These are phyloP conservation scores for Lepidurus couesii DNA, from an alignment of 1,140 invertebrate species.

Conservation along the genomic window DNA sequence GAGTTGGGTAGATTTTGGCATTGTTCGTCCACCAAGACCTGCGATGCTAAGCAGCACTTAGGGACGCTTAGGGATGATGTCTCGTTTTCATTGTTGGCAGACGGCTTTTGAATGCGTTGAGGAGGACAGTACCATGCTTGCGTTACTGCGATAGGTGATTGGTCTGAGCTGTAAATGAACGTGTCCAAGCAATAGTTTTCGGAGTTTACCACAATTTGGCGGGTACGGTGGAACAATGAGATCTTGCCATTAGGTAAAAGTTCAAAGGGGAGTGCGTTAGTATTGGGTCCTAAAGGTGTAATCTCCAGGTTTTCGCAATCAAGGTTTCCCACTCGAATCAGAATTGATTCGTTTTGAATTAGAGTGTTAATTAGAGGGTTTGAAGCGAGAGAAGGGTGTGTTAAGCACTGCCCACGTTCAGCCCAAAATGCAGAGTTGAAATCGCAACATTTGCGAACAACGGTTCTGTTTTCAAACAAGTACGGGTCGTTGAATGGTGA, in stretches of 20 bases:
- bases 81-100: background rate
- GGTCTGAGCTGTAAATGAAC: conserved; percentile 15
- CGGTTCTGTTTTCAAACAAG: background rate
- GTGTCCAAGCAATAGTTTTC: conserved; percentile 25
- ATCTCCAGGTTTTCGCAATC: background rate
- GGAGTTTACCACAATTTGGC: background rate
- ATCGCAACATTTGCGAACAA: conserved; percentile 29
- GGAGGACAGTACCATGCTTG: conserved; percentile 24
- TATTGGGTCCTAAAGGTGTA: background rate
- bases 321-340: conserved; percentile 7
- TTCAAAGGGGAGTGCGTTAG: background rate
- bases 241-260: background rate
- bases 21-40: background rate
- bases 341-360: conserved; percentile 15
- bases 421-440: background rate
- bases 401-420: background rate
- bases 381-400: background rate
- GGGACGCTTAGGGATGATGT: background rate
- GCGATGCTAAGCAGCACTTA: conserved; percentile 8
- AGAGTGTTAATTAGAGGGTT: background rate
- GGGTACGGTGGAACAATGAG: background rate
- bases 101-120: background rate
- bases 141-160: background rate
- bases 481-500: background rate
- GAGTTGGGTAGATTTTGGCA: background rate